phyloP scores from a whole-genome alignment of 2,113 vertebrate genomes.

The Vulpes vulpes region DNA sequence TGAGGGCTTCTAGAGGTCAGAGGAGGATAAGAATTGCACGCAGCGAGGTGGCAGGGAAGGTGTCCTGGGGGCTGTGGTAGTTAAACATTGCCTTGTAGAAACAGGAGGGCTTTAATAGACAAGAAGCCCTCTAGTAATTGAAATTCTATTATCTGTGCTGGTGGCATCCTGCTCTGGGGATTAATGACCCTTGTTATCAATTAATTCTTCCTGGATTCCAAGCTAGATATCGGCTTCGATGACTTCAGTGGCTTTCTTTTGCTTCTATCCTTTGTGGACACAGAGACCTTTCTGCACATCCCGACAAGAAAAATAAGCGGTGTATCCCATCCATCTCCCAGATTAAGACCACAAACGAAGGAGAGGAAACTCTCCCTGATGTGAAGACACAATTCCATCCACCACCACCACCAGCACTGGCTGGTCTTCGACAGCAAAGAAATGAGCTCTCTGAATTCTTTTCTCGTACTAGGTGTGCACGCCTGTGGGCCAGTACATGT shows the following conservation, averaged over 20 bases:
- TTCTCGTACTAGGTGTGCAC: rapidly evolving
- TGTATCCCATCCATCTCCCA: background rate
- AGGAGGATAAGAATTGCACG: background rate
- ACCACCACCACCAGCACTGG: background rate
- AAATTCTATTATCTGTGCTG: constrained; percentile 75
- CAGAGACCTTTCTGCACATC: background rate
- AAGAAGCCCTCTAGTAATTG: constrained; percentile 62
- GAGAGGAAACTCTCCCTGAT: background rate
- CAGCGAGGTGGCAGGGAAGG: background rate
- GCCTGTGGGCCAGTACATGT: rapidly evolving
- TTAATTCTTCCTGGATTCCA: constrained; percentile 72
- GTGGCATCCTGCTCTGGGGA: constrained; percentile 65
- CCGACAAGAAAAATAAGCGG: background rate
- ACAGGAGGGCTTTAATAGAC: constrained; percentile 34
- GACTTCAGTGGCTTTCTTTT: constrained; percentile 12
- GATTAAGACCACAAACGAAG: constrained; percentile 38
- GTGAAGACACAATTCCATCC: background rate
- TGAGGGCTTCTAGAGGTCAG: background rate
- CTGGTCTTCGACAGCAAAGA: background rate
- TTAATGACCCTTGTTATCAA: constrained; percentile 75
- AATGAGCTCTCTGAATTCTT: background rate
- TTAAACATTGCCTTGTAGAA: constrained; percentile 63
- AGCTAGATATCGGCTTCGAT: background rate
- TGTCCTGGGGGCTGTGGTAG: background rate
- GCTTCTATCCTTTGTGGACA: background rate